These are phyloP conservation scores for Coboldia fuscipes DNA, from an alignment of 1,140 invertebrate species.

Conservation along the genomic window DNA sequence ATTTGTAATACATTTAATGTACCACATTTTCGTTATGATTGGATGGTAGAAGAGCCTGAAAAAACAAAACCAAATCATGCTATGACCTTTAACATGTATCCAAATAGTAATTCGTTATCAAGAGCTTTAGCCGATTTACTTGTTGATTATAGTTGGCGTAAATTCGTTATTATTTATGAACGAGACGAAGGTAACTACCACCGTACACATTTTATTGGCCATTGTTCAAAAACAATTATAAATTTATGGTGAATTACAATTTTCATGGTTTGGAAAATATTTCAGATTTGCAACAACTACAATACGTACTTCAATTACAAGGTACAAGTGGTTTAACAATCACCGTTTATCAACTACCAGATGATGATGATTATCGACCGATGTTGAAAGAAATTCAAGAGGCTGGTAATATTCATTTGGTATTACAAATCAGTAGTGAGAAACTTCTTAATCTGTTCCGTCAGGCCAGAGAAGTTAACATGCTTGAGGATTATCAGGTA, in stretches of 20 bases:
- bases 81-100: constrained; percentile 48
- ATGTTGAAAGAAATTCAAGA: constrained; percentile 57
- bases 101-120: constrained; percentile 44
- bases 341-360: constrained; percentile 31
- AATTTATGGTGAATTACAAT: not conserved
- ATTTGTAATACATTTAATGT: constrained; percentile 47
- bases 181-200: constrained; percentile 33
- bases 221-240: not conserved
- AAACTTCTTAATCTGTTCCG: constrained; percentile 41
- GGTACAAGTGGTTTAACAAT: constrained; percentile 29
- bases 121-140: constrained; percentile 51
- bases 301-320: constrained; percentile 56
- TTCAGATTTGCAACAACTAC: constrained; percentile 51
- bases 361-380: constrained; percentile 40
- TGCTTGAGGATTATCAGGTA: constrained; percentile 53
- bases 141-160: constrained; percentile 51
- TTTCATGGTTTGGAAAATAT: not conserved
- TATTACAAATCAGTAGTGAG: constrained; percentile 53
- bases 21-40: constrained; percentile 45
- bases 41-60: constrained; percentile 35
- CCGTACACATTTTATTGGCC: not conserved
- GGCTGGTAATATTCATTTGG: constrained; percentile 44
- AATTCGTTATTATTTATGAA: constrained; percentile 65
- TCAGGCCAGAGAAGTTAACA: constrained; percentile 60
- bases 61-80: constrained; percentile 24